Conservation (phyloP, 2,797 vertebrate genomes). For the Todus mexicanus region DNA sequence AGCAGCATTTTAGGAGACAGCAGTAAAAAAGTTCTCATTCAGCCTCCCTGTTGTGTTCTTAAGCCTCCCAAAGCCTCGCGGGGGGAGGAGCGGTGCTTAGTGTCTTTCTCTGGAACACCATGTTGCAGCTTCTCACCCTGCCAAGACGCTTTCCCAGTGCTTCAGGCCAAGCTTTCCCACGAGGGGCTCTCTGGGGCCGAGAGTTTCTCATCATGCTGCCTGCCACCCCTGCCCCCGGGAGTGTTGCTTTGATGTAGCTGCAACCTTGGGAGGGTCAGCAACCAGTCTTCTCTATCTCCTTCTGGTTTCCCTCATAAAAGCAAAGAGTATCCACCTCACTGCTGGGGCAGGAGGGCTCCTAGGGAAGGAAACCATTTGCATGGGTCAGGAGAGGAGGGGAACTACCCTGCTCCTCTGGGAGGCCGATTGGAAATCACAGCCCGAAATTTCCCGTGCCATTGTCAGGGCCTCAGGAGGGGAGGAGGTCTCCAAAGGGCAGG, state of each 20-base stretch:
- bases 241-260: not conserved
- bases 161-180: not conserved
- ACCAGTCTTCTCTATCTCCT: not conserved
- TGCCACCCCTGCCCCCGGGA: not conserved
- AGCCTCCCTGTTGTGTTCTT: not conserved
- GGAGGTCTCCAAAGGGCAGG: not conserved
- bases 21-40: not conserved
- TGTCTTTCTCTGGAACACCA: not conserved
- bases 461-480: not conserved
- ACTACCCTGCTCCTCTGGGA: fast-evolving
- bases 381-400: not conserved
- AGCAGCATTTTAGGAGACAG: not conserved
- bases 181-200: not conserved
- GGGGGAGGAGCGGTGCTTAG: too few relatives aligned
- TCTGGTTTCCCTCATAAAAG: not conserved
- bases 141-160: not conserved
- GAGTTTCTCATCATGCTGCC: fast-evolving
- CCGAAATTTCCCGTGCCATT: not conserved
- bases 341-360: not conserved
- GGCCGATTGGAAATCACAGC: not conserved
- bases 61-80: not conserved
- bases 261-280: not conserved
- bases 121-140: not conserved
- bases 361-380: not conserved
- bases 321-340: not conserved